A percentile compares a stretch with the other conserved stretches of the same genome.
These are phyloP conservation scores for Pseudorasbora parva DNA, from an alignment of 2,113 vertebrate genomes.

Conservation along the genomic window DNA sequence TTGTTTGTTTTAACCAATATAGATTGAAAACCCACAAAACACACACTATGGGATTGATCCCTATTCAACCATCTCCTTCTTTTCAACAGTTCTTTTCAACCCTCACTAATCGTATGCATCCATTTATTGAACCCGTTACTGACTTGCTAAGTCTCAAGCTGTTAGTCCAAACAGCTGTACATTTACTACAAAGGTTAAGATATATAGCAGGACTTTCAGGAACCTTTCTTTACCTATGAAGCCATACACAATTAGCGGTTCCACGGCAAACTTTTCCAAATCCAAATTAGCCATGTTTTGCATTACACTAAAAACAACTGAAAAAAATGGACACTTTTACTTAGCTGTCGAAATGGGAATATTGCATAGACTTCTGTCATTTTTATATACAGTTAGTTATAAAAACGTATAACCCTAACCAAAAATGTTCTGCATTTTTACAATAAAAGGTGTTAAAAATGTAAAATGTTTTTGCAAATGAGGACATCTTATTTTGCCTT, in stretches of 20 bases:
- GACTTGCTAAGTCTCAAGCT: conserved; percentile 70
- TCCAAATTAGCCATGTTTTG: not conserved
- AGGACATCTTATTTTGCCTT: too few relatives aligned
- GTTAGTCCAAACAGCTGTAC: conserved; percentile 54
- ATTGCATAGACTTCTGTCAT: not conserved
- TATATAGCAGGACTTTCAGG: not conserved
- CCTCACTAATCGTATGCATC: conserved; percentile 69
- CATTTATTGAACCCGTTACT: conserved; percentile 75
- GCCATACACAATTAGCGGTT: not conserved
- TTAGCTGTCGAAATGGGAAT: not conserved
- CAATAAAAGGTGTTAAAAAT: too few relatives aligned
- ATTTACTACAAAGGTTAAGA: conserved; percentile 45
- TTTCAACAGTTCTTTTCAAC: conserved; percentile 64
- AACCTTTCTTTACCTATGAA: not conserved
- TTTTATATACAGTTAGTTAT: too few relatives aligned
- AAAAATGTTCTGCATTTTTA: too few relatives aligned
- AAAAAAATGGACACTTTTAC: not conserved
- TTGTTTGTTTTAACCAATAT: conserved; percentile 43
- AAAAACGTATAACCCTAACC: too few relatives aligned
- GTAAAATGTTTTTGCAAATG: too few relatives aligned
- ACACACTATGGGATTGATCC: conserved; percentile 76
- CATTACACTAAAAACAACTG: not conserved
- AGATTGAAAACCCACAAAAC: conserved; percentile 76
- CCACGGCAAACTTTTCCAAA: not conserved
- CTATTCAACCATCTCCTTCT: conserved; percentile 49